phyloP scores from a whole-genome alignment of 2,113 vertebrate genomes.

The Halichoerus grypus region DNA sequence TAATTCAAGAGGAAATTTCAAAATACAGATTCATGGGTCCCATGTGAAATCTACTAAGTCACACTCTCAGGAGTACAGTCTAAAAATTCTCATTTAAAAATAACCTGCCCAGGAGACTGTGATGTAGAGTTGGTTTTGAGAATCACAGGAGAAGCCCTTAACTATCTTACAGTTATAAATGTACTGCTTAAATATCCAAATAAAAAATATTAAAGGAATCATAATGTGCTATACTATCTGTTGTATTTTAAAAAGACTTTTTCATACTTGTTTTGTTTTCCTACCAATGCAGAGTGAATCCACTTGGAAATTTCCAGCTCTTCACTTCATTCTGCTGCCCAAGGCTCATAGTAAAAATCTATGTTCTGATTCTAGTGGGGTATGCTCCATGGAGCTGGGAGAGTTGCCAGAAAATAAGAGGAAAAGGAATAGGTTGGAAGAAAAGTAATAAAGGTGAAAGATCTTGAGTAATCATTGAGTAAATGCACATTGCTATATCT shows the following conservation, averaged over 20 bases:
- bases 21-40: background rate
- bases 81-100: slow-evolving; percentile 46
- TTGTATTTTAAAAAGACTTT: slow-evolving; percentile 16
- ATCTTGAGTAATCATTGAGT: slow-evolving; percentile 48
- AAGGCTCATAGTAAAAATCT: slow-evolving; percentile 63
- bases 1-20: slow-evolving; percentile 33
- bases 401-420: slow-evolving; percentile 36
- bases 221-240: background rate
- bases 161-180: slow-evolving; percentile 7
- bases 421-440: slow-evolving; percentile 47
- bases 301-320: slow-evolving; percentile 62
- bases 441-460: slow-evolving; percentile 66
- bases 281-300: slow-evolving; percentile 13
- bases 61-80: background rate
- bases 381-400: slow-evolving; percentile 38
- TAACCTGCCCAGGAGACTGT: background rate
- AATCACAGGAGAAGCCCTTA: background rate
- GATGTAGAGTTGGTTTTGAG: background rate
- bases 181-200: background rate
- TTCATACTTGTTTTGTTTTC: slow-evolving; percentile 55
- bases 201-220: slow-evolving; percentile 43
- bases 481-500: background rate
- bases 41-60: background rate
- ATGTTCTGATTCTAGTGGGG: slow-evolving; percentile 46
- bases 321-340: slow-evolving; percentile 54